Evolutionary conservation across 2,888 invertebrate genomes (phyloP).

Genomic region (Xanthia togata): DNA sequence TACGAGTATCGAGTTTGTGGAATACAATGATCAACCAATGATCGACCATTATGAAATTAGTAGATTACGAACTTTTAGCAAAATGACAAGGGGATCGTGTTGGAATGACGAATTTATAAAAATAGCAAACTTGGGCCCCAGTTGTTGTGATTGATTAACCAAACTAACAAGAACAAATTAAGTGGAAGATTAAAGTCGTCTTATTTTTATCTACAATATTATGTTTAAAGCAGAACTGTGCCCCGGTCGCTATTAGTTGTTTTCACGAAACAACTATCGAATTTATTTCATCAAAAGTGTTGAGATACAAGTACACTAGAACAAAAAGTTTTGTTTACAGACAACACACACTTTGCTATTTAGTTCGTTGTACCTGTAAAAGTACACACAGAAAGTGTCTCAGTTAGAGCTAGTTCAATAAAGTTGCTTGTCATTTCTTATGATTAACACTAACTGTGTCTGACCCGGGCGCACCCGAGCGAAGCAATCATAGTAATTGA

Average conservation of each 20-base stretch:
- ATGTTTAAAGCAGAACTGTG: background rate
- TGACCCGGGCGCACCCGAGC: constrained; percentile 38
- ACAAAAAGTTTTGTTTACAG: constrained; percentile 36
- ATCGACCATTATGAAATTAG: too few relatives aligned
- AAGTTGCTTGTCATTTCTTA: constrained; percentile 48
- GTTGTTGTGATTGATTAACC: background rate
- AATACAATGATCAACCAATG: too few relatives aligned
- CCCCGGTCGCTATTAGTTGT: background rate
- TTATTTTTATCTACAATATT: background rate
- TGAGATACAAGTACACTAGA: constrained; percentile 21
- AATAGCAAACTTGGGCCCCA: too few relatives aligned
- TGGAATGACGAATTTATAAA: too few relatives aligned
- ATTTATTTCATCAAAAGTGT: constrained; percentile 8
- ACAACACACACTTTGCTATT: constrained; percentile 1
- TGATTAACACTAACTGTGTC: constrained; percentile 53
- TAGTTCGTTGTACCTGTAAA: constrained; percentile 17
- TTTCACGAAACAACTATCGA: background rate
- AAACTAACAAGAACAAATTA: background rate
- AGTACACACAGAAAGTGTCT: constrained; percentile 18
- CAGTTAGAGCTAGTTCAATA: constrained; percentile 5
- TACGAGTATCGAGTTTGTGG: too few relatives aligned
- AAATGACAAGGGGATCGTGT: too few relatives aligned
- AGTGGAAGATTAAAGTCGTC: background rate
- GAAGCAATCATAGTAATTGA: constrained; percentile 70
- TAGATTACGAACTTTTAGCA: too few relatives aligned